These are phyloP conservation scores for Thamnophis sirtalis DNA, from an alignment of 2,113 vertebrate species.

Conservation along the genomic window DNA sequence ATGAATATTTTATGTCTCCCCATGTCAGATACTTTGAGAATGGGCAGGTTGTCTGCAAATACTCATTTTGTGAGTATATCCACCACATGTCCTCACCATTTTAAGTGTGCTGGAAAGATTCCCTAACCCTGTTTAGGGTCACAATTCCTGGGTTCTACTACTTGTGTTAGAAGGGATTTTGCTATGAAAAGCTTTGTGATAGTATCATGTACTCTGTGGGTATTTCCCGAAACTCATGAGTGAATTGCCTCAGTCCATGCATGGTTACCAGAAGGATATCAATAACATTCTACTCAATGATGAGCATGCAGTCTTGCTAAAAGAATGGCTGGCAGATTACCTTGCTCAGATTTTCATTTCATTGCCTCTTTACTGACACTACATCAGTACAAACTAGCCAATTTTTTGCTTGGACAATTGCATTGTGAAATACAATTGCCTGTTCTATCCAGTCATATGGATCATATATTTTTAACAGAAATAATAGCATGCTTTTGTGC, in stretches of 20 bases:
- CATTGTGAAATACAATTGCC: background rate
- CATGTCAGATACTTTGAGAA: background rate
- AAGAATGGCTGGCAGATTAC: background rate
- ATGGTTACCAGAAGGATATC: background rate
- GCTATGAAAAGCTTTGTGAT: background rate
- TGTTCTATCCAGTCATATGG: background rate
- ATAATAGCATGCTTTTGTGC: background rate
- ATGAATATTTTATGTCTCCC: background rate
- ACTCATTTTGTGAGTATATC: background rate
- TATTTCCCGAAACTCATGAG: background rate
- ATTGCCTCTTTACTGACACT: background rate
- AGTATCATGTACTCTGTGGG: background rate
- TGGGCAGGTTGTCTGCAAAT: background rate
- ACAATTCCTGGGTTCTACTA: background rate
- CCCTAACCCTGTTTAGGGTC: background rate
- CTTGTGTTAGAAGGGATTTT: background rate
- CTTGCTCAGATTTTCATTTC: background rate
- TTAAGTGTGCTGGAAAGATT: background rate
- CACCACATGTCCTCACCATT: background rate
- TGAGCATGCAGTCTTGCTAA: background rate
- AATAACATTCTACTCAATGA: background rate
- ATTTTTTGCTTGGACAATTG: background rate
- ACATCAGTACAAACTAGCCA: background rate
- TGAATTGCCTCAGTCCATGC: background rate
- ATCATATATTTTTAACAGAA: background rate